Percentiles rank a stretch among this genome's conserved stretches.
These are phyloP conservation scores for Dascillus cervinus DNA, from an alignment of 2,888 invertebrate genomes.

Conservation along the genomic window DNA sequence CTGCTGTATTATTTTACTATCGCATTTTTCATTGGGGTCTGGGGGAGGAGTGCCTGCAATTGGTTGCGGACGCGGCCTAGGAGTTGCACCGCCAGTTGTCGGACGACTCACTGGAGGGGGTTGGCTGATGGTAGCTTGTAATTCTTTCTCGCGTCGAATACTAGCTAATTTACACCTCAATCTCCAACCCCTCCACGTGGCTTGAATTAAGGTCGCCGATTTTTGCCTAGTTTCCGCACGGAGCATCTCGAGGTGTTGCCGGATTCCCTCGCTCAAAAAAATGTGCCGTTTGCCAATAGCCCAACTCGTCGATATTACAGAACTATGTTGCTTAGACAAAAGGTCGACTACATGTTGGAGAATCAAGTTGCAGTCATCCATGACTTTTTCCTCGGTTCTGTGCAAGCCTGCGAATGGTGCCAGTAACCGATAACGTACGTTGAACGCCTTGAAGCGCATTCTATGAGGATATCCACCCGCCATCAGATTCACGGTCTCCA, in stretches of 20 bases:
- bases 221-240: slow-evolving; percentile 68
- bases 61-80: slow-evolving; percentile 80
- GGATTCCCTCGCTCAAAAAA: slow-evolving; percentile 87
- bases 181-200: slow-evolving; percentile 78
- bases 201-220: slow-evolving; percentile 78
- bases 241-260: slow-evolving; percentile 81
- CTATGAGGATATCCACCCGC: slow-evolving; percentile 91
- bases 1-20: slow-evolving; percentile 81
- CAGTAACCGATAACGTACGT: slow-evolving; percentile 74
- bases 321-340: slow-evolving; percentile 46
- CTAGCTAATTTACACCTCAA: slow-evolving; percentile 60
- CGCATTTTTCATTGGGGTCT: slow-evolving; percentile 77
- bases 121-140: slow-evolving; percentile 20
- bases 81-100: slow-evolving; percentile 41
- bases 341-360: slow-evolving; percentile 61
- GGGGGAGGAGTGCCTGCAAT: slow-evolving; percentile 87
- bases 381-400: slow-evolving; percentile 62
- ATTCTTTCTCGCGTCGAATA: slow-evolving; percentile 39
- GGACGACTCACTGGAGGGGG: slow-evolving; percentile 21
- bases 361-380: slow-evolving; percentile 69
- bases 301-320: slow-evolving; percentile 70
- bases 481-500: slow-evolving; percentile 93
- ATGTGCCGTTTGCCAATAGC: slow-evolving; percentile 89
- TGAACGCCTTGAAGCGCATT: slow-evolving; percentile 91
- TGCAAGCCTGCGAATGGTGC: slow-evolving; percentile 67